Conservation (phyloP, 2,888 invertebrate species). For the Ophraella communa region DNA sequence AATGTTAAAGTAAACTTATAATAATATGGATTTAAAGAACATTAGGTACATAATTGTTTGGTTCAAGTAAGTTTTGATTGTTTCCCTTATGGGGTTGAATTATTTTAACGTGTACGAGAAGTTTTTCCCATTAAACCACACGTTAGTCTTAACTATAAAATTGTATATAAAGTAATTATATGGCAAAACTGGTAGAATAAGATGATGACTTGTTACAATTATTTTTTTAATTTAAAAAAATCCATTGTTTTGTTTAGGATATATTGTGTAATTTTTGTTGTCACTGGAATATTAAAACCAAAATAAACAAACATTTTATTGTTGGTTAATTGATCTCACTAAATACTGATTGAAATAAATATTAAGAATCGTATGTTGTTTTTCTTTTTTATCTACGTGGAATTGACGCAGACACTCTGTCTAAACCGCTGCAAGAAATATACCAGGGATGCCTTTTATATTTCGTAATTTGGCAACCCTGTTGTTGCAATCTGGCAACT, state of each 20-base stretch:
- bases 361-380: slow-evolving; percentile 18
- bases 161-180: slow-evolving; percentile 57
- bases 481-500: too few relatives aligned
- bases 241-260: slow-evolving; percentile 39
- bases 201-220: slow-evolving; percentile 43
- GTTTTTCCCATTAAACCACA: slow-evolving; percentile 29
- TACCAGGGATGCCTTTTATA: too few relatives aligned
- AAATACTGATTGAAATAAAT: slow-evolving; percentile 58
- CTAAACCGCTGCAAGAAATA: too few relatives aligned
- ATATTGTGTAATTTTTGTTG: slow-evolving; percentile 53
- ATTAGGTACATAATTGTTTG: too few relatives aligned
- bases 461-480: too few relatives aligned
- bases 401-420: too few relatives aligned
- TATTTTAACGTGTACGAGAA: slow-evolving; percentile 15
- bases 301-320: slow-evolving; percentile 26
- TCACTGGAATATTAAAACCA: slow-evolving; percentile 28
- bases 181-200: slow-evolving; percentile 49
- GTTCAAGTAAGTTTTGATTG: too few relatives aligned
- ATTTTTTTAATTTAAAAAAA: slow-evolving; percentile 53
- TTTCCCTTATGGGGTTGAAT: slow-evolving; percentile 4
- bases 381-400: too few relatives aligned
- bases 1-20: too few relatives aligned
- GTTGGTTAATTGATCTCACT: slow-evolving; percentile 45
- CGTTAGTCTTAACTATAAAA: slow-evolving; percentile 37
- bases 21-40: too few relatives aligned